Conservation (phyloP, 2,888 invertebrate species). For the Oscheius sp. region DNA sequence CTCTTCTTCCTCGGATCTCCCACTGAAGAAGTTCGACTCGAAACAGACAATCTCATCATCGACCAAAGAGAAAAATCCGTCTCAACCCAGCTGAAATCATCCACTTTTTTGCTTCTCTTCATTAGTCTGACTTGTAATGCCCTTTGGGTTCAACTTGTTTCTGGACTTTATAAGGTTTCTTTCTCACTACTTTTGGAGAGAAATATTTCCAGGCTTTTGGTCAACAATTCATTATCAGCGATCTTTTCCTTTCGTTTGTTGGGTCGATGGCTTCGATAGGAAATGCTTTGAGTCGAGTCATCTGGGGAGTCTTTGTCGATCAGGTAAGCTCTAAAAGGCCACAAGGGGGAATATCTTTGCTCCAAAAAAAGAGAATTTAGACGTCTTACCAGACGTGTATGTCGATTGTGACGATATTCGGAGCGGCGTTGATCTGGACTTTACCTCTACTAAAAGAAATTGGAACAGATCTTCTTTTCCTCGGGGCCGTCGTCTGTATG, state of each 20-base stretch:
- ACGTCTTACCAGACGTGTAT: slow-evolving; percentile 66
- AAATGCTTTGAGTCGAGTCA: slow-evolving; percentile 63
- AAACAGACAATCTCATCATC: slow-evolving; percentile 29
- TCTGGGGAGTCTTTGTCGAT: slow-evolving; percentile 66
- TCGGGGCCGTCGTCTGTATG: slow-evolving; percentile 49
- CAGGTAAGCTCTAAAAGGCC: too few relatives aligned
- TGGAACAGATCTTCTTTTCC: slow-evolving; percentile 45
- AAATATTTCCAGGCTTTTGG: slow-evolving; percentile 56
- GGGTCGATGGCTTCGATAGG: slow-evolving; percentile 63
- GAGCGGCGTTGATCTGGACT: slow-evolving; percentile 58
- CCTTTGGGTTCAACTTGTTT: slow-evolving; percentile 62
- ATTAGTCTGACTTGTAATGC: slow-evolving; percentile 60
- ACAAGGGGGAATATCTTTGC: too few relatives aligned
- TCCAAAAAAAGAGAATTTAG: too few relatives aligned
- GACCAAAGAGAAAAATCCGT: slow-evolving; percentile 7
- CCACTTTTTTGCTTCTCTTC: slow-evolving; percentile 60
- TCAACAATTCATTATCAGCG: slow-evolving; percentile 64
- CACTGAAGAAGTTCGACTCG: slow-evolving; percentile 24
- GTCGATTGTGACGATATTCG: slow-evolving; percentile 60
- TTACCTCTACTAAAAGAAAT: slow-evolving; percentile 54
- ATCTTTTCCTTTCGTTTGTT: slow-evolving; percentile 65
- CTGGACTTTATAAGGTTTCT: slow-evolving; percentile 63
- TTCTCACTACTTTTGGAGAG: background rate
- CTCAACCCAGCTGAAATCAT: slow-evolving; percentile 40
- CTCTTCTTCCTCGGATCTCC: slow-evolving; percentile 61